Conservation (phyloP, 2,797 vertebrate genomes). For the Picus viridis region DNA sequence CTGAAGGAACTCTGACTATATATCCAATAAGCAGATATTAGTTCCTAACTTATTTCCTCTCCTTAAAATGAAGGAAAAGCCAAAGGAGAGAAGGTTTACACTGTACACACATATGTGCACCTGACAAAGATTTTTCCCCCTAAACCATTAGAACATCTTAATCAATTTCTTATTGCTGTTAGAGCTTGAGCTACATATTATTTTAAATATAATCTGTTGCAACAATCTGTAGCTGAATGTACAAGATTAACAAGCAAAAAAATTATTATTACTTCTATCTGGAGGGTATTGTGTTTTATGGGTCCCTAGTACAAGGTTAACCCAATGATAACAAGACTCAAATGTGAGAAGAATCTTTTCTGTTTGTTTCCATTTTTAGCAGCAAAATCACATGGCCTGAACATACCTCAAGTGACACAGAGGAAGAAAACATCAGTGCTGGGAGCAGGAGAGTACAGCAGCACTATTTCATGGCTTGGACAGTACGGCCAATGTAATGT, state of each 20-base stretch:
- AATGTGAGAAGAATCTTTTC: background rate
- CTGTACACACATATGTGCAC: background rate
- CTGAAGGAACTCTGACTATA: constrained; percentile 5
- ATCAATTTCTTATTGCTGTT: background rate
- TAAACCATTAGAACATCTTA: background rate
- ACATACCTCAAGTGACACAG: background rate
- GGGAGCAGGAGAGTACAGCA: background rate
- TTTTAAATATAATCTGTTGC: background rate
- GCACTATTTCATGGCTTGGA: background rate
- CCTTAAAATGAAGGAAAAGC: constrained; percentile 35
- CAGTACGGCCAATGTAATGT: background rate
- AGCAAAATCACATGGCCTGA: background rate
- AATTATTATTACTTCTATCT: constrained; percentile 73
- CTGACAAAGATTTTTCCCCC: background rate
- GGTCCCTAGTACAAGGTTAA: background rate
- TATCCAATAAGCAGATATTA: background rate
- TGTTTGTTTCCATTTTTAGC: background rate
- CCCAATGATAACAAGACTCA: background rate
- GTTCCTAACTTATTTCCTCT: background rate
- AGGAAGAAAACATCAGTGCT: background rate
- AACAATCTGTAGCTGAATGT: background rate
- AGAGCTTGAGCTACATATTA: background rate
- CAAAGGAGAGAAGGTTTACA: background rate
- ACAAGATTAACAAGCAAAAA: constrained; percentile 39
- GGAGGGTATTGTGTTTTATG: constrained; percentile 50